Evolutionary conservation across 2,888 invertebrate species (phyloP).

Genomic region (Pollenia amentaria): DNA sequence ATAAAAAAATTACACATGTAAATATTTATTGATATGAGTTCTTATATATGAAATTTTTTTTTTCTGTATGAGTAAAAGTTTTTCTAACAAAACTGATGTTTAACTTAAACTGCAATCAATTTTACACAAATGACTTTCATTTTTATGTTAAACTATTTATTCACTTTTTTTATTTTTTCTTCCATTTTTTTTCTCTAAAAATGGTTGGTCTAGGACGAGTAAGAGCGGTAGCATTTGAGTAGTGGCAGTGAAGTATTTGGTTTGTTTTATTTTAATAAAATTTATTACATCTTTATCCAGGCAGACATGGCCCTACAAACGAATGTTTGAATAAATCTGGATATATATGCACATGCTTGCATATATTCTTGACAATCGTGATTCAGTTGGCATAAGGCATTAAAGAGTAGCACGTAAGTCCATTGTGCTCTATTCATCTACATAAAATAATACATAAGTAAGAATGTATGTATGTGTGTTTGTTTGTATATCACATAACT

Average conservation of each 20-base stretch:
- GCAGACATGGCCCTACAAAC: constrained; percentile 11
- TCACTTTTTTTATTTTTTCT: constrained; percentile 12
- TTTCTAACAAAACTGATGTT: constrained; percentile 36
- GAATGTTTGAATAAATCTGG: not conserved
- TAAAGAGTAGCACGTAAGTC: not conserved
- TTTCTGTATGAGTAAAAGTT: not conserved
- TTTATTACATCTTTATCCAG: constrained; percentile 56
- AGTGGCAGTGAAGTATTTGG: constrained; percentile 11
- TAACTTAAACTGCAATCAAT: constrained; percentile 66
- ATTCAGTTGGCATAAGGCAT: too few species aligned
- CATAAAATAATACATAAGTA: not conserved
- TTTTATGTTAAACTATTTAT: constrained; percentile 49
- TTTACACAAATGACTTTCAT: constrained; percentile 63
- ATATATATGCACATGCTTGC: not conserved
- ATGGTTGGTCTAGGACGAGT: not conserved
- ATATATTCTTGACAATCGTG: too few species aligned
- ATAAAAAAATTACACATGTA: too few species aligned
- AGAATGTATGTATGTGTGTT: not conserved
- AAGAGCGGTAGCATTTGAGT: not conserved
- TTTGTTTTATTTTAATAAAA: constrained; percentile 64
- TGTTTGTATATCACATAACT: not conserved
- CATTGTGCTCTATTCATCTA: constrained; percentile 34
- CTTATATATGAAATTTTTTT: not conserved
- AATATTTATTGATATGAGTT: too few species aligned
- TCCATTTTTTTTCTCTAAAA: not conserved